phyloP scores from a whole-genome alignment of 2,113 vertebrate species.

The Bos indicus region DNA sequence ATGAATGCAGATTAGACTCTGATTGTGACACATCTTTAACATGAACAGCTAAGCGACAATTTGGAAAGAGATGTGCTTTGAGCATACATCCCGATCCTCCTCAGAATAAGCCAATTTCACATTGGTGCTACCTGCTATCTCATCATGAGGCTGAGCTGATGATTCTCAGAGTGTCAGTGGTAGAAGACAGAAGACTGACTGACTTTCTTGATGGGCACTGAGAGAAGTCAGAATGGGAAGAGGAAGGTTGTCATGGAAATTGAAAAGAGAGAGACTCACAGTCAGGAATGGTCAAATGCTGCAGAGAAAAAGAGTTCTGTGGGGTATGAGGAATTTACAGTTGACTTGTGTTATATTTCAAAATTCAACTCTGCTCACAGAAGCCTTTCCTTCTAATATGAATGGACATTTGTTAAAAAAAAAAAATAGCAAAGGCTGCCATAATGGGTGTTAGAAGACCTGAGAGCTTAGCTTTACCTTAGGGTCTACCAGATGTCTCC shows the following conservation, averaged over 20 bases:
- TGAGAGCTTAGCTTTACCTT: neutral
- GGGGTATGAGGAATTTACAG: neutral
- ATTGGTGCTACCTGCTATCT: neutral
- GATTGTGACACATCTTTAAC: neutral
- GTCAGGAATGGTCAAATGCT: neutral
- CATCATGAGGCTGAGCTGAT: neutral
- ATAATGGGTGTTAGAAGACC: neutral
- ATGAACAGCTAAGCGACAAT: neutral
- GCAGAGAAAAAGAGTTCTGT: neutral
- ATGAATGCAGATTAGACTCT: neutral
- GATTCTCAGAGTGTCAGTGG: neutral
- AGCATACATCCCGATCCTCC: neutral
- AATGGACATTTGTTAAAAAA: neutral
- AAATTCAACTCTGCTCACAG: neutral
- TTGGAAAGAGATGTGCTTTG: neutral
- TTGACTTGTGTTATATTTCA: neutral
- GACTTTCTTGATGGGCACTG: neutral
- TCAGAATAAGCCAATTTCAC: neutral
- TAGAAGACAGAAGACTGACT: neutral
- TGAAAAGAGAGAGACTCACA: neutral
- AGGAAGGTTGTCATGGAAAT: neutral
- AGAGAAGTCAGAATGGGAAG: neutral
- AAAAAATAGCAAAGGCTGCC: neutral
- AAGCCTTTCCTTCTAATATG: neutral
- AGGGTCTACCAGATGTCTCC: neutral